These are phyloP conservation scores for Drosophila paulistorum DNA, from an alignment of 1,140 invertebrate genomes.

Conservation along the genomic window DNA sequence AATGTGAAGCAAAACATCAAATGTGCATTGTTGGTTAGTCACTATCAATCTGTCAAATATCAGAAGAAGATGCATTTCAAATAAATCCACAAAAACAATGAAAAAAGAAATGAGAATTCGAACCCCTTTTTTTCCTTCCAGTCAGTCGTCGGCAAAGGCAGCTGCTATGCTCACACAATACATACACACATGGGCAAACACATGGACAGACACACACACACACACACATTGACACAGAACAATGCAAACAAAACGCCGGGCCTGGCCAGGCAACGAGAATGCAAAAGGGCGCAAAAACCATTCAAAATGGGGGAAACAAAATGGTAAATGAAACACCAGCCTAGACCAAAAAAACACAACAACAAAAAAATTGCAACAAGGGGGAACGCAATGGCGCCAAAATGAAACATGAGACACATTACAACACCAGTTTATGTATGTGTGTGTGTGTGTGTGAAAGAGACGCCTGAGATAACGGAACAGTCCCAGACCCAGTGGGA, in stretches of 20 bases:
- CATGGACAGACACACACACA: slow-evolving; percentile 24
- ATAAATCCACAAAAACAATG: slow-evolving; percentile 21
- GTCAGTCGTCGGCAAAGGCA: neutral
- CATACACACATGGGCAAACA: slow-evolving; percentile 29
- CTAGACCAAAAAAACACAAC: slow-evolving; percentile 38
- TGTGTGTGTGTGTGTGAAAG: slow-evolving; percentile 31
- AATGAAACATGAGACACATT: slow-evolving; percentile 46
- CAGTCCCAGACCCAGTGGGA: slow-evolving; percentile 32
- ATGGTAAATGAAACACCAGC: slow-evolving; percentile 48
- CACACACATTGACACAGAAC: slow-evolving; percentile 31
- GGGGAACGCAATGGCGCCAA: slow-evolving; percentile 58
- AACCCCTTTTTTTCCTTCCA: slow-evolving; percentile 18
- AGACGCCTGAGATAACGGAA: slow-evolving; percentile 60
- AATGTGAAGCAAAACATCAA: no score
- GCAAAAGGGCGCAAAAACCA: slow-evolving; percentile 41
- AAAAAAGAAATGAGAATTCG: slow-evolving; percentile 27
- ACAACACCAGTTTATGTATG: slow-evolving; percentile 15
- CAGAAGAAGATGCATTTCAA: slow-evolving; percentile 20
- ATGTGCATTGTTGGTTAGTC: neutral
- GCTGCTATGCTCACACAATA: slow-evolving; percentile 25
- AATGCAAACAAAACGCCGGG: slow-evolving; percentile 53
- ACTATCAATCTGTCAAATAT: neutral
- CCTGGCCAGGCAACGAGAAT: slow-evolving; percentile 29
- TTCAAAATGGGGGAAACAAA: slow-evolving; percentile 42
- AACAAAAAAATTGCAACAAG: slow-evolving; percentile 48